Percentiles rank a stretch among this genome's conserved stretches.
phyloP scores from a whole-genome alignment of 2,797 vertebrate species.

The Falco concolor region DNA sequence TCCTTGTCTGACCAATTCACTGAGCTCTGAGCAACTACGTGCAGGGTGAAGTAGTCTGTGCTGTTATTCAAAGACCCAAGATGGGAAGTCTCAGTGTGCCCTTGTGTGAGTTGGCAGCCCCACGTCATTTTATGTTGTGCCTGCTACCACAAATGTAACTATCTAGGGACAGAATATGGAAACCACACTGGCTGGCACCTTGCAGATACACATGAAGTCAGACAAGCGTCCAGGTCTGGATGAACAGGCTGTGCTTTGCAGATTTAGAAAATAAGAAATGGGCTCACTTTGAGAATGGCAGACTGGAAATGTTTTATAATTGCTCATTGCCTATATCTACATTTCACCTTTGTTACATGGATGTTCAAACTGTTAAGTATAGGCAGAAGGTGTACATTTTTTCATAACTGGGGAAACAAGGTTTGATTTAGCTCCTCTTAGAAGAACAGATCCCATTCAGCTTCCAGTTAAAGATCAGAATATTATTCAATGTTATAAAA shows the following conservation, averaged over 20 bases:
- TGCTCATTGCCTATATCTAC: background rate
- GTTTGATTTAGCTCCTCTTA: background rate
- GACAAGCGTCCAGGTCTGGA: background rate
- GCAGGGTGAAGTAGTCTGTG: background rate
- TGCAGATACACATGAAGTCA: background rate
- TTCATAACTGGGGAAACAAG: background rate
- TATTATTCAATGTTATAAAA: background rate
- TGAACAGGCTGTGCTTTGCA: background rate
- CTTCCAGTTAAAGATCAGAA: background rate
- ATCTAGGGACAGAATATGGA: background rate
- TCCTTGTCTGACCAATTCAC: background rate
- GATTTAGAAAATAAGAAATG: background rate
- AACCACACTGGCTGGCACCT: background rate
- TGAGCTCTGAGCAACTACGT: background rate
- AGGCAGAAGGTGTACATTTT: background rate
- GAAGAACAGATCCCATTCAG: background rate
- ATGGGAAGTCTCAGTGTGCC: constrained; percentile 3
- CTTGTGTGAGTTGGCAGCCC: background rate
- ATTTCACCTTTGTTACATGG: background rate
- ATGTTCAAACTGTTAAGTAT: background rate
- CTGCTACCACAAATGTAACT: constrained; percentile 8
- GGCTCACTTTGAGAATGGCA: background rate
- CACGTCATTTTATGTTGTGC: background rate
- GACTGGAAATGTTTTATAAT: background rate
- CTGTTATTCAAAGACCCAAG: constrained; percentile 1